Percentiles rank a stretch among this genome's conserved stretches.
phyloP scores from a whole-genome alignment of 2,888 invertebrate genomes.

The Machimus rusticus region DNA sequence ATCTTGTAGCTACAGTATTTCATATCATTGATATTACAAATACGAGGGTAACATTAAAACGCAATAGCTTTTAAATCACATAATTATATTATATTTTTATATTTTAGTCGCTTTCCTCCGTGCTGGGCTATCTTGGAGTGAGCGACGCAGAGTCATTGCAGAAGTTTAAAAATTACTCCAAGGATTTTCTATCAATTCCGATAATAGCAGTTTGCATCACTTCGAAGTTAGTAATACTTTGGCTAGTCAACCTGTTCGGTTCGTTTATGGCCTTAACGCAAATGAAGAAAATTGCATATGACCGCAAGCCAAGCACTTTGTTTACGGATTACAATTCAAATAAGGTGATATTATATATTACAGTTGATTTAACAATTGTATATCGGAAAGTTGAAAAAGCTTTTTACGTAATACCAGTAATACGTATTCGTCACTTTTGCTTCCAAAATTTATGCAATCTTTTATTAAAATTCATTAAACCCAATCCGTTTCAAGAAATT shows the following conservation, averaged over 20 bases:
- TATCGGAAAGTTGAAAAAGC: too few species aligned
- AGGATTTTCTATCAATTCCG: slow-evolving; percentile 58
- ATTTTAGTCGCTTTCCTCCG: slow-evolving; percentile 36
- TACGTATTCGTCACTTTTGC: too few species aligned
- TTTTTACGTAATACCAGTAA: too few species aligned
- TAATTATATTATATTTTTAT: not conserved
- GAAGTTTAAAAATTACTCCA: slow-evolving; percentile 52
- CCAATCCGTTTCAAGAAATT: too few species aligned
- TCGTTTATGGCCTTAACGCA: slow-evolving; percentile 37
- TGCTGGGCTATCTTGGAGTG: slow-evolving; percentile 32
- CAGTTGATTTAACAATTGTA: too few species aligned
- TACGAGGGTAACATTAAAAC: slow-evolving; percentile 55
- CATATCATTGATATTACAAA: slow-evolving; percentile 60
- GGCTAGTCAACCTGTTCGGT: slow-evolving; percentile 64
- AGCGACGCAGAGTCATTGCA: not conserved
- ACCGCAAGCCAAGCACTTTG: slow-evolving; percentile 43
- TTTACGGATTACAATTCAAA: not conserved
- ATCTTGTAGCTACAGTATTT: slow-evolving; percentile 62
- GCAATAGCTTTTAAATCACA: too few species aligned
- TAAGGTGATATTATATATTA: too few species aligned
- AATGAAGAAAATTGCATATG: slow-evolving; percentile 23
- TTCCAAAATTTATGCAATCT: too few species aligned
- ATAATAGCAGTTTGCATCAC: slow-evolving; percentile 65
- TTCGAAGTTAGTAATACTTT: slow-evolving; percentile 63
- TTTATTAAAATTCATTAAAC: too few species aligned